Base-by-base conservation (phyloP, 2,113 vertebrate genomes). In the Saimiri boliviensis region DNA sequence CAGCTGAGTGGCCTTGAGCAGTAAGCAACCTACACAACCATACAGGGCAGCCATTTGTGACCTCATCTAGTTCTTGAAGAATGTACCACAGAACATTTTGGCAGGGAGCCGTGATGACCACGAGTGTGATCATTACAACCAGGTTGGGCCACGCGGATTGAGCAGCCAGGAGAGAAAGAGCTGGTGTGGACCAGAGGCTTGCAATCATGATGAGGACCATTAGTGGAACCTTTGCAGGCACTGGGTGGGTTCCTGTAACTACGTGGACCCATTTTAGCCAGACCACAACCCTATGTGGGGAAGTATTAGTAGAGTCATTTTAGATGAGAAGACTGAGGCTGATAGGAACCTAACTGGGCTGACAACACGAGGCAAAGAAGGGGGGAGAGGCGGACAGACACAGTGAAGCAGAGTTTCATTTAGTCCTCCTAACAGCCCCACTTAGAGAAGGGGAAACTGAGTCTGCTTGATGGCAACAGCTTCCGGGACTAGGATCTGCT, bases 161-260 rank as follows among this genome's bases (percentile, higher is more conserved):
- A 35, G 32, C 35, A 70, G n/a, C 35, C 27, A 45, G 54, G 81
- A 71, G 52, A 37, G n/a, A 94, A 56, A 76, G 10, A 68, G 7
- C 23, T 54, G 23, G 45, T 35, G 45, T 70, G 30, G 19, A 21
- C 77, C 37, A 10, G 37, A 89, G 71, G 35, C 60, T 54, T 40
- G 58, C n/a, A 10, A 25, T 42, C 47, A 19, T 13, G 27, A 25
- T 0, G 2, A 91, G 35, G 11, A 27, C 27, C 0, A 0, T 49
- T 52, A 3, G 0, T 20, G 35, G 6, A 60, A 1, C 13, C 63
- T 14, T 35, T 2, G 0, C 6, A 80, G 81, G n/a, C 6, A 77
- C 37, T 37, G 5, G 14, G 27, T 27, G 40, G 63, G n/a, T 35
- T 19, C 7, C 11, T 2, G 56, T 23, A 71, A 40, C 52, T 47